Evolutionary conservation across 1,140 invertebrate genomes (phyloP).

Genomic region (Platyscapa corneri): DNA sequence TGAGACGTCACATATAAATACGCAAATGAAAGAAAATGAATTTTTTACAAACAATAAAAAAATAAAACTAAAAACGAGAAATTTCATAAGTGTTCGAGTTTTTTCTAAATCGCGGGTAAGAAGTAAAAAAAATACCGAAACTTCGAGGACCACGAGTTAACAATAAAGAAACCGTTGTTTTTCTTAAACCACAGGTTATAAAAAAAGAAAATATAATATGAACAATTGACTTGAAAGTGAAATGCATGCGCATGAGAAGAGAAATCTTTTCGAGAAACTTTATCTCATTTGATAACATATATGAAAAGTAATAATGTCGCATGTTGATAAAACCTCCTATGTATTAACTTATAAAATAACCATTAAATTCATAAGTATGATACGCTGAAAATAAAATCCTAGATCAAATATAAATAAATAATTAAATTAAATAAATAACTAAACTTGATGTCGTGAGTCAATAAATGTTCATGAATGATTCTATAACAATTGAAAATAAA

Average conservation of each 20-base stretch:
- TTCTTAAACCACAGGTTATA: constrained; percentile 6
- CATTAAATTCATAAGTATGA: constrained; percentile 13
- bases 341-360: constrained; percentile 24
- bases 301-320: constrained; percentile 33
- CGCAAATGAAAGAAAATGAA: constrained; percentile 1
- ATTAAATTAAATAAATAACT: constrained; percentile 11
- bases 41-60: constrained; percentile 35
- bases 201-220: constrained; percentile 16
- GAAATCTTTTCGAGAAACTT: constrained; percentile 21
- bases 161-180: constrained; percentile 59
- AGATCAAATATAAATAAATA: constrained; percentile 30
- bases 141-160: constrained; percentile 66
- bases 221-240: constrained; percentile 37
- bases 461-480: constrained; percentile 57
- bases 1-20: background rate
- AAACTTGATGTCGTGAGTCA: constrained; percentile 59
- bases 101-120: constrained; percentile 41
- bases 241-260: background rate
- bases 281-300: constrained; percentile 24
- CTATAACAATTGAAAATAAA: constrained; percentile 23
- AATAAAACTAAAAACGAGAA: constrained; percentile 2
- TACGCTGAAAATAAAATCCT: background rate
- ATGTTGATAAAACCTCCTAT: constrained; percentile 8
- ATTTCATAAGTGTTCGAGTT: constrained; percentile 43
- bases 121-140: constrained; percentile 53